Evolutionary conservation across 2,888 invertebrate species (phyloP).

Genomic region (Mythimna impura): DNA sequence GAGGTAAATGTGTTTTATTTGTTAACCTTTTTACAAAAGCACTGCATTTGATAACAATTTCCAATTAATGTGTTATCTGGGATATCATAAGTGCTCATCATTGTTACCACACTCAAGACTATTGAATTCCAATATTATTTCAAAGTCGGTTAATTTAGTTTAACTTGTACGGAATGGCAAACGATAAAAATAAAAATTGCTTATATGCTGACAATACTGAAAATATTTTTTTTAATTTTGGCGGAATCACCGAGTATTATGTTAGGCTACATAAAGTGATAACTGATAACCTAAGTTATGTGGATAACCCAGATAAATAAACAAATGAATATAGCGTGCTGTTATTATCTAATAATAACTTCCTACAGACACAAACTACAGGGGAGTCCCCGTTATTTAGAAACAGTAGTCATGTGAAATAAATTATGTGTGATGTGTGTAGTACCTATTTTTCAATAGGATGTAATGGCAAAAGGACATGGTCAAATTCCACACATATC

Average conservation of each 20-base stretch:
- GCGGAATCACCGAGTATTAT: neutral
- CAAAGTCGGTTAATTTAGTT: neutral
- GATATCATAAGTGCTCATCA: constrained; percentile 17
- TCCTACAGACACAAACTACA: neutral
- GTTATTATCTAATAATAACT: constrained; percentile 4
- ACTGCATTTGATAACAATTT: constrained; percentile 27
- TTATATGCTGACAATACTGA: neutral
- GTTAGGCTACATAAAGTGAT: constrained; percentile 3
- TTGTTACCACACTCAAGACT: neutral
- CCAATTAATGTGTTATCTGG: constrained; percentile 33
- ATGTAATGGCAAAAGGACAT: neutral
- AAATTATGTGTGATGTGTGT: neutral
- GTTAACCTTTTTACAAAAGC: constrained; percentile 8
- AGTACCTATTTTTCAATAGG: neutral
- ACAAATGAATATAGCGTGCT: neutral
- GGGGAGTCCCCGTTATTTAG: constrained; percentile 34
- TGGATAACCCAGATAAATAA: neutral
- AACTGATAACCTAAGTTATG: constrained; percentile 11
- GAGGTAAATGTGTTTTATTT: constrained; percentile 10
- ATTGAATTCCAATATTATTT: constrained; percentile 1
- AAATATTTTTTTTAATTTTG: neutral
- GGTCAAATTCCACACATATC: no score
- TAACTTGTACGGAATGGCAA: neutral
- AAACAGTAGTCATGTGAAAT: neutral
- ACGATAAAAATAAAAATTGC: neutral